Conservation (phyloP, 2,797 vertebrate genomes). For the Meda fulgida region DNA sequence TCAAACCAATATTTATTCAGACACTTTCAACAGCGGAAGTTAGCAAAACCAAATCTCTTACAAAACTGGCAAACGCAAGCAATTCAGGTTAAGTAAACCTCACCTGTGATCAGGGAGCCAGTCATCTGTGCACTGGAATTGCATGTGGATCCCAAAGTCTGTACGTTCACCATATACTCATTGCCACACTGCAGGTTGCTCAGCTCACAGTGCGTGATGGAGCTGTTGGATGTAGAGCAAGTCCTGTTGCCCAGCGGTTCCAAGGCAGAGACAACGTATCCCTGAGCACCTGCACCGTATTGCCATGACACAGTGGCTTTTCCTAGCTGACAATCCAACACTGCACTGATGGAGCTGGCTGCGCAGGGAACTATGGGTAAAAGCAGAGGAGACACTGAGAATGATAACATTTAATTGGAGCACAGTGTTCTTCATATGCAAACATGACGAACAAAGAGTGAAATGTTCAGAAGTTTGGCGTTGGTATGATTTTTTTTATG, state of each 20-base stretch:
- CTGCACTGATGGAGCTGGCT: conserved; percentile 59
- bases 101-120: conserved; percentile 73
- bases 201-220: conserved; percentile 69
- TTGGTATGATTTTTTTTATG: too few species aligned
- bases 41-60: background rate
- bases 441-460: background rate
- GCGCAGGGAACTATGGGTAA: conserved; percentile 69
- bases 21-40: background rate
- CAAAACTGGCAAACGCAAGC: background rate
- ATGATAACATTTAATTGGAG: background rate
- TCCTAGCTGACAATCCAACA: conserved; percentile 64
- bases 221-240: conserved; percentile 66
- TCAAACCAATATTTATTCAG: too few species aligned
- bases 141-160: conserved; percentile 66
- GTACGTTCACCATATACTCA: conserved; percentile 69
- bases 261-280: conserved; percentile 58
- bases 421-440: background rate
- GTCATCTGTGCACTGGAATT: conserved; percentile 69
- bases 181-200: conserved; percentile 69
- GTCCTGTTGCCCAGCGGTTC: conserved; percentile 49
- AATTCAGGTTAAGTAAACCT: background rate
- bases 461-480: too few species aligned
- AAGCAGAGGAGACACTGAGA: background rate
- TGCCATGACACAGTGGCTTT: conserved; percentile 70
- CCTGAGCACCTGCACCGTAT: conserved; percentile 60